Percentiles rank a stretch among this genome's conserved stretches.
Conservation (phyloP, 2,113 vertebrate species). For the Tachysurus fulvidraco region DNA sequence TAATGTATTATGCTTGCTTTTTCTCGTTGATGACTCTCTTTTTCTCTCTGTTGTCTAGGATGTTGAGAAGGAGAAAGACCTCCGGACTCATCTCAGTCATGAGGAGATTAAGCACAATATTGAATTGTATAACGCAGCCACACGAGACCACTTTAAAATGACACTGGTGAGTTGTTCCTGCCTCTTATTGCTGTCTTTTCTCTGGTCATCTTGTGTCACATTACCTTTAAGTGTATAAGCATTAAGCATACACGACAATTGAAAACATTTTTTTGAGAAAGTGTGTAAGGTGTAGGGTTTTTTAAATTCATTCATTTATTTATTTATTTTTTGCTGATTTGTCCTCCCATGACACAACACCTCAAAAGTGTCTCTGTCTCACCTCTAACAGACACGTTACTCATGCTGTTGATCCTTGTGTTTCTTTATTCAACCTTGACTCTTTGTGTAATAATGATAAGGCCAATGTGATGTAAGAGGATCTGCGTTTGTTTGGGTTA, state of each 20-base stretch:
- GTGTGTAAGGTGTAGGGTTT: neutral
- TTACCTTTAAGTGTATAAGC: neutral
- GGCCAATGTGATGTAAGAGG: slow-evolving; percentile 14
- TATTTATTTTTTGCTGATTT: neutral
- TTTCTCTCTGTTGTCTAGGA: slow-evolving; percentile 75
- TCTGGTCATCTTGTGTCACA: neutral
- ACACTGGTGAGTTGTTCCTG: slow-evolving; percentile 81
- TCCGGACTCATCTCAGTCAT: slow-evolving; percentile 83
- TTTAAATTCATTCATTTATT: no score
- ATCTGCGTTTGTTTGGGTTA: slow-evolving; percentile 29
- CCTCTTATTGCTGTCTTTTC: neutral
- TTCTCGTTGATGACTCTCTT: slow-evolving; percentile 11
- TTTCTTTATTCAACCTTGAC: slow-evolving; percentile 2
- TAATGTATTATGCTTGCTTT: neutral
- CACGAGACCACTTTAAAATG: slow-evolving; percentile 93
- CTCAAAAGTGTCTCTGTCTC: neutral
- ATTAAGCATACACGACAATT: neutral
- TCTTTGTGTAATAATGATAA: slow-evolving; percentile 22
- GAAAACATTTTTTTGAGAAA: neutral
- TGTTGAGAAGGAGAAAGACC: slow-evolving; percentile 87
- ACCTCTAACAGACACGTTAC: neutral
- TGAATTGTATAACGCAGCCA: slow-evolving; percentile 85
- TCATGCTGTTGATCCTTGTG: neutral
- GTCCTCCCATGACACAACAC: neutral
- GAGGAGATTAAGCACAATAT: slow-evolving; percentile 90